A percentile compares a stretch with the other conserved stretches of the same genome.
phyloP scores from a whole-genome alignment of 1,140 invertebrate species.

The Centruroides sculpturatus region DNA sequence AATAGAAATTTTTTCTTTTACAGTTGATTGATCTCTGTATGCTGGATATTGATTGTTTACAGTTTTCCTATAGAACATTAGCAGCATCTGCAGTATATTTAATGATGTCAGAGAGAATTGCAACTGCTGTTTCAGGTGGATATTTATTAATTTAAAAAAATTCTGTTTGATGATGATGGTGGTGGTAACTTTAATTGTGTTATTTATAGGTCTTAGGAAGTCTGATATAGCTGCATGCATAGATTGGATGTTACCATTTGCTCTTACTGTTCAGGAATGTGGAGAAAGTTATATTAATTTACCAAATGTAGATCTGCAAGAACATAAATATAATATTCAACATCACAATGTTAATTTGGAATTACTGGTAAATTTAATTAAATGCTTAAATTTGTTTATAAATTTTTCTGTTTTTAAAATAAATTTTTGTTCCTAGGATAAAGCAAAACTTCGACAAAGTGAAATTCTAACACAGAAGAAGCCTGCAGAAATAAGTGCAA shows the following conservation, averaged over 20 bases:
- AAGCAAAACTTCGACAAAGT: too few relatives aligned
- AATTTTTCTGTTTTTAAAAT: too few relatives aligned
- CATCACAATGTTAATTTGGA: not conserved
- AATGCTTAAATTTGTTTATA: too few relatives aligned
- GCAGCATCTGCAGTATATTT: constrained; percentile 78
- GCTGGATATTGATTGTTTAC: constrained; percentile 63
- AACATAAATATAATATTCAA: not conserved
- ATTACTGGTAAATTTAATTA: too few relatives aligned
- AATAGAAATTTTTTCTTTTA: constrained; percentile 8
- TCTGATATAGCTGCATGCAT: constrained; percentile 51
- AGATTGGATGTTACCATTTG: constrained; percentile 65
- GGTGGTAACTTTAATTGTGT: not conserved
- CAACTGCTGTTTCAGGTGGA: constrained; percentile 13
- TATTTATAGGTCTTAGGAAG: not conserved
- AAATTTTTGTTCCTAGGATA: too few relatives aligned
- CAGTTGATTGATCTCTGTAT: constrained; percentile 75
- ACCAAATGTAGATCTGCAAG: constrained; percentile 15
- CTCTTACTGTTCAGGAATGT: constrained; percentile 45
- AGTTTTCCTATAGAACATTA: constrained; percentile 66
- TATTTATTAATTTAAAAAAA: not conserved
- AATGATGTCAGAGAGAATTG: constrained; percentile 38
- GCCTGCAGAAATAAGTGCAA: too few relatives aligned
- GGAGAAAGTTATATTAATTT: constrained; percentile 33
- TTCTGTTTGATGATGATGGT: not conserved
- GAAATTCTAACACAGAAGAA: too few relatives aligned